Evolutionary conservation across 2,797 vertebrate genomes (phyloP).

Genomic region (Fistularia commersonii): DNA sequence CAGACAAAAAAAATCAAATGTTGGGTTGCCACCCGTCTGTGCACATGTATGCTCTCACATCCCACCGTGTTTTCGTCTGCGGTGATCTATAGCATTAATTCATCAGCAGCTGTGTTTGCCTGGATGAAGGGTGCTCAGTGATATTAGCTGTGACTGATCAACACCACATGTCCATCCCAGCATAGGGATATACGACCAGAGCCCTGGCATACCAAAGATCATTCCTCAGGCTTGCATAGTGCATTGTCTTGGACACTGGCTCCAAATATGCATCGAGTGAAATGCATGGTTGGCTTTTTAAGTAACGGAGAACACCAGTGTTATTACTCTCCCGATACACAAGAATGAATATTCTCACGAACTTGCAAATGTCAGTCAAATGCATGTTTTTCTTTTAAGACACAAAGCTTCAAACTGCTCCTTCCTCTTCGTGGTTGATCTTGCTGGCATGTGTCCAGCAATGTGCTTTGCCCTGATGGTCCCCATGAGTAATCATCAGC

Average conservation of each 20-base stretch:
- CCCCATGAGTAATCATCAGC: constrained; percentile 51
- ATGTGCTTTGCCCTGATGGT: constrained; percentile 32
- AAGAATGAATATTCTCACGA: background rate
- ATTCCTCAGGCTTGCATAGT: constrained; percentile 10
- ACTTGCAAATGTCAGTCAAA: background rate
- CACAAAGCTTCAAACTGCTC: background rate
- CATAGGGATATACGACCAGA: constrained; percentile 42
- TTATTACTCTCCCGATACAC: background rate
- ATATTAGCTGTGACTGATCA: constrained; percentile 71
- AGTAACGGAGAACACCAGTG: background rate
- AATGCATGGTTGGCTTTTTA: background rate
- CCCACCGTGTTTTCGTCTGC: constrained; percentile 5
- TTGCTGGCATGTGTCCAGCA: constrained; percentile 36
- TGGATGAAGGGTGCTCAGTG: constrained; percentile 51
- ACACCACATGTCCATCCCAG: constrained; percentile 58
- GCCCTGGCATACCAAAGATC: constrained; percentile 33
- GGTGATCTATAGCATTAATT: constrained; percentile 48
- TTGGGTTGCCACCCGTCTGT: constrained; percentile 1
- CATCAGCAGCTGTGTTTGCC: constrained; percentile 62
- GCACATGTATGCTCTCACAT: constrained; percentile 8
- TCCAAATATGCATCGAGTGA: constrained; percentile 15
- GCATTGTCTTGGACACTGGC: constrained; percentile 13
- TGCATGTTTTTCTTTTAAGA: background rate
- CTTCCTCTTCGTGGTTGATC: constrained; percentile 20
- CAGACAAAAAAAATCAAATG: no score